Conservation (phyloP, 2,888 invertebrate genomes). For the Cheilosia urbana region DNA sequence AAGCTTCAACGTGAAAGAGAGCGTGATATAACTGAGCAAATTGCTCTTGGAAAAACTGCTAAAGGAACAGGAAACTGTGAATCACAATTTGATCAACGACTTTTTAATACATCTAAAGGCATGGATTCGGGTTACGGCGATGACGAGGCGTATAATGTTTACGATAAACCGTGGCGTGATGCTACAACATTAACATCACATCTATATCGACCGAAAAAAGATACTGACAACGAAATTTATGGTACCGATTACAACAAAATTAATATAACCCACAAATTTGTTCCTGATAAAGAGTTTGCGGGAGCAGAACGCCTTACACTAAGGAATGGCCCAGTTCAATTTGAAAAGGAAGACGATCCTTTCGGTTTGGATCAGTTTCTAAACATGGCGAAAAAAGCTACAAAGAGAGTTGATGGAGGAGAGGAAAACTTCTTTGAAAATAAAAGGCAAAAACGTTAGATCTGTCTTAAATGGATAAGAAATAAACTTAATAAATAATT, state of each 20-base stretch:
- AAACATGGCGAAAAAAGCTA: conserved; percentile 95
- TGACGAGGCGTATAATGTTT: conserved; percentile 98
- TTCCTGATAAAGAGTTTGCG: conserved; percentile 98
- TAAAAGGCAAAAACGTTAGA: conserved; percentile 23
- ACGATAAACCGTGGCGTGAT: conserved; percentile 99
- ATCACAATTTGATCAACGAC: conserved; percentile 95
- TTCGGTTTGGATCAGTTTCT: conserved; percentile 99
- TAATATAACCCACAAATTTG: conserved; percentile 96
- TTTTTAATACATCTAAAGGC: conserved; percentile 96
- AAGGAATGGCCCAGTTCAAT: conserved; percentile 98
- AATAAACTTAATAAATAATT: background rate
- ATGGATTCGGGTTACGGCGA: conserved; percentile 97
- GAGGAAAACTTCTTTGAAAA: conserved; percentile 35
- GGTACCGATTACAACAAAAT: conserved; percentile 95
- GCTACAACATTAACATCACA: conserved; percentile 93
- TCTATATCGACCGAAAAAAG: conserved; percentile 94
- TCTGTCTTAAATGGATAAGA: background rate
- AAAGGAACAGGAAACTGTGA: conserved; percentile 89
- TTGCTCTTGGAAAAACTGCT: conserved; percentile 97
- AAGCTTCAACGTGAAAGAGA: conserved; percentile 95
- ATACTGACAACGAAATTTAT: conserved; percentile 95
- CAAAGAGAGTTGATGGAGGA: conserved; percentile 86
- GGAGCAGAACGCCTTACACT: conserved; percentile 91
- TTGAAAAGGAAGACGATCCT: conserved; percentile 95
- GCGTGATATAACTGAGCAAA: conserved; percentile 98